Evolutionary conservation across 2,113 vertebrate species (phyloP), one percentile per base, ranked within the genome.

Genomic region (Dipodomys spectabilis): DNA sequence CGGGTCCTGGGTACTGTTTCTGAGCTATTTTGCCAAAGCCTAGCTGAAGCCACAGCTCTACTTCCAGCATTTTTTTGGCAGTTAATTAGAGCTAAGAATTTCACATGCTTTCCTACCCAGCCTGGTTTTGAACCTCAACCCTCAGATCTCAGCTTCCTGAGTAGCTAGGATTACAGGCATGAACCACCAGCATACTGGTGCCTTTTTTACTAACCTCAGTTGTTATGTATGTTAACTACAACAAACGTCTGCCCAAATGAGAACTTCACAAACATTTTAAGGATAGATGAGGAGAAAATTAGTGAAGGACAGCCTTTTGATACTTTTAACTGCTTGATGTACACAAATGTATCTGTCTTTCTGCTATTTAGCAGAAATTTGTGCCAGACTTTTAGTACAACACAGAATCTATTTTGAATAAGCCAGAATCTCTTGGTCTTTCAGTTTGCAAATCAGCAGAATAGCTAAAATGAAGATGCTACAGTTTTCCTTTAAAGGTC

Each of bases 401-500:
- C 62, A 16, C 35, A 85, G 35, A 73, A 73, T 28, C 10, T 79
- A 16, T 92, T 69, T 90, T 84, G 27, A 84, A 67, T 71, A 64
- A 90, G 35, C 85, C 60, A 91, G 49, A 3, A 1, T 87, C 44
- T 88, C 45, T 86, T n/a, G 7, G 28, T 30, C 74, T 91, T 91
- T 65, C 35, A 68, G 39, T 92, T 64, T 93, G 67, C 53, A 88
- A 15, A 67, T 80, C 71, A 90, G 81, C 53, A 32, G 45, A 77
- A 86, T 57, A 49, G 44, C 49, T 71, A 88, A 13, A 92, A 35
- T 69, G 82, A 82, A 89, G 45, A n/a, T 93, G 62, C n/a, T 35
- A 0, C 71, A 23, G 19, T 87, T 92, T 91, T 82, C 86, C 72
- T 88, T 95, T 77, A 92, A 94, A 65, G 79, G 28, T 44, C 49